phyloP scores from a whole-genome alignment of 2,888 invertebrate genomes.

The Gymnoscelis rufifasciata region DNA sequence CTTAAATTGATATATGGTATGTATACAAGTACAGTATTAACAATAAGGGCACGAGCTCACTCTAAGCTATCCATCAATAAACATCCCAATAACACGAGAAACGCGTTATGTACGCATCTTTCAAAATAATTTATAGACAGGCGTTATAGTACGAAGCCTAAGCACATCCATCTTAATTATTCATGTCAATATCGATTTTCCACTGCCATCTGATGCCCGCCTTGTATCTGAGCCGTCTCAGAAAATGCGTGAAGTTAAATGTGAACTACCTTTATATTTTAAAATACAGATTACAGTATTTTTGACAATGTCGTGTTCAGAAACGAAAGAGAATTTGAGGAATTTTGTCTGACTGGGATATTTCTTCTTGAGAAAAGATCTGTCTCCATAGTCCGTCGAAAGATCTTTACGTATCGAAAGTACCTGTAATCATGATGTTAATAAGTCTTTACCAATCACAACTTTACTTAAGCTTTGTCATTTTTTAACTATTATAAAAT shows the following conservation, averaged over 20 bases:
- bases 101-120: constrained; percentile 4
- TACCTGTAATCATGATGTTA: too few relatives aligned
- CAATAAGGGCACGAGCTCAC: not conserved
- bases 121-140: constrained; percentile 23
- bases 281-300: too few relatives aligned
- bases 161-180: constrained; percentile 65
- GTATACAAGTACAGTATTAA: not conserved
- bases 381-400: too few relatives aligned
- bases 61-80: constrained; percentile 7
- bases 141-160: constrained; percentile 32
- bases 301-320: too few relatives aligned
- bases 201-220: constrained; percentile 44
- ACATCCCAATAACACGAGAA: constrained; percentile 16
- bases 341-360: too few relatives aligned
- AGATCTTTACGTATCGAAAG: too few relatives aligned
- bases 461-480: too few relatives aligned
- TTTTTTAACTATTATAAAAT: too few relatives aligned
- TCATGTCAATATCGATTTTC: constrained; percentile 60
- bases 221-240: constrained; percentile 31
- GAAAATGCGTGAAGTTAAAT: constrained; percentile 5
- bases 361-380: too few relatives aligned
- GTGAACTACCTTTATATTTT: too few relatives aligned
- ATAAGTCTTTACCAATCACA: too few relatives aligned
- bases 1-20: not conserved
- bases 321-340: too few relatives aligned